Percentiles rank a stretch among this genome's conserved stretches.
These are phyloP conservation scores for Apamea sordens DNA, from an alignment of 2,888 invertebrate genomes.

Conservation along the genomic window DNA sequence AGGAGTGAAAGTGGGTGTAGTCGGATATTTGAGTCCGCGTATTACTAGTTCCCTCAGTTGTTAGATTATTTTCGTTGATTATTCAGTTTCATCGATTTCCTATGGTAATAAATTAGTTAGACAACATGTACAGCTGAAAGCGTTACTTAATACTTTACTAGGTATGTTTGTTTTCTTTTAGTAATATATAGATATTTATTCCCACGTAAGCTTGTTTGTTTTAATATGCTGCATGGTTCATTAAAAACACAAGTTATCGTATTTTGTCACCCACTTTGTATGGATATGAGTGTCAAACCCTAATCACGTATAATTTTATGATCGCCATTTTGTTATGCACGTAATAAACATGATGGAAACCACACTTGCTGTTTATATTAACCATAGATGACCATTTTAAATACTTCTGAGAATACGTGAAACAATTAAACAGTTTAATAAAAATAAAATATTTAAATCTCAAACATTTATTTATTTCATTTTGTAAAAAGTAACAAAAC, in stretches of 20 bases:
- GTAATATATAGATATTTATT: too few relatives aligned
- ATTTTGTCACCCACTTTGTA: neutral
- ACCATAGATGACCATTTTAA: neutral
- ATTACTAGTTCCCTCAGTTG: too few relatives aligned
- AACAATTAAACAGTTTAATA: neutral
- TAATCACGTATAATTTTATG: neutral
- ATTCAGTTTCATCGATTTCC: too few relatives aligned
- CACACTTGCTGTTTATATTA: neutral
- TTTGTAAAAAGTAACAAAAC: constrained; percentile 74
- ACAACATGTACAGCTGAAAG: too few relatives aligned
- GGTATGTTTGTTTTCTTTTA: too few relatives aligned
- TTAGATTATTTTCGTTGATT: too few relatives aligned
- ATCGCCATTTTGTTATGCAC: neutral
- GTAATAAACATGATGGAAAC: neutral
- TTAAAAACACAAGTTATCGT: neutral
- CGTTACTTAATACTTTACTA: too few relatives aligned
- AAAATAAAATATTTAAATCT: constrained; percentile 19
- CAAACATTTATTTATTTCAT: constrained; percentile 66
- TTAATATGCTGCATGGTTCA: neutral
- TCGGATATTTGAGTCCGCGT: too few relatives aligned
- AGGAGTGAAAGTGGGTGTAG: too few relatives aligned
- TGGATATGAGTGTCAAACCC: neutral
- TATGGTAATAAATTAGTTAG: too few relatives aligned
- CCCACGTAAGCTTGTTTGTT: too few relatives aligned
- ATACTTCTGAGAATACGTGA: too few relatives aligned